phyloP scores from a whole-genome alignment of 2,888 invertebrate genomes.

The Apocheima hispidaria region DNA sequence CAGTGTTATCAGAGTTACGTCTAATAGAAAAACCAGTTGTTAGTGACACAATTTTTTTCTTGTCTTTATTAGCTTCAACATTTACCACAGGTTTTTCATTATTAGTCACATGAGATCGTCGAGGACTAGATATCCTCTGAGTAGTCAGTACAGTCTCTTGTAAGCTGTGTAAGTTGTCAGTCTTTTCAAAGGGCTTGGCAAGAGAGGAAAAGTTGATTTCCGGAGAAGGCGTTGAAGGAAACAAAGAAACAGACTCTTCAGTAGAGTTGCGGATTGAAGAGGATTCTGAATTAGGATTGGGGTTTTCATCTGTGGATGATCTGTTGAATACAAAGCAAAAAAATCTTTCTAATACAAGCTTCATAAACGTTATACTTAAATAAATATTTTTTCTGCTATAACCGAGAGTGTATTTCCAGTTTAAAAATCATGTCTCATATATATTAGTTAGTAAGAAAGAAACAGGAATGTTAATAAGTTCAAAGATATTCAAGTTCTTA shows the following conservation, averaged over 20 bases:
- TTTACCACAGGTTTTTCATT: conserved; percentile 61
- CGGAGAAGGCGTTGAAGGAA: conserved; percentile 61
- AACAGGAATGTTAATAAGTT: conserved; percentile 41
- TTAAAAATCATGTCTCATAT: conserved; percentile 3
- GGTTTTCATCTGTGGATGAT: conserved; percentile 84
- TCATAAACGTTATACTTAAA: conserved; percentile 57
- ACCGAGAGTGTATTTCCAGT: conserved; percentile 1
- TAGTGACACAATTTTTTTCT: conserved; percentile 74
- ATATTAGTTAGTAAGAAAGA: conserved; percentile 47
- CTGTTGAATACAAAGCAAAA: conserved; percentile 86
- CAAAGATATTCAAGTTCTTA: conserved; percentile 19
- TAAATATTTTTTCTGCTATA: conserved; percentile 42
- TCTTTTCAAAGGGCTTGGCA: conserved; percentile 82
- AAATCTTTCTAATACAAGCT: conserved; percentile 80
- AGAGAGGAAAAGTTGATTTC: conserved; percentile 76
- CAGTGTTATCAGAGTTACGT: conserved; percentile 71
- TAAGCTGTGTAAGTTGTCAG: conserved; percentile 75
- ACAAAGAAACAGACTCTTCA: conserved; percentile 65
- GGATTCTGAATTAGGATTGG: conserved; percentile 69
- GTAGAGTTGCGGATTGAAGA: conserved; percentile 70
- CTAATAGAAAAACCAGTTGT: conserved; percentile 83
- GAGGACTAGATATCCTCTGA: conserved; percentile 62
- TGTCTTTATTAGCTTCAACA: conserved; percentile 58
- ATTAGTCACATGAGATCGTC: conserved; percentile 67
- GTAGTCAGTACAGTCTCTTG: conserved; percentile 69